These are phyloP conservation scores for Microtus ochrogaster DNA, from an alignment of 2,113 vertebrate genomes.

Conservation along the genomic window DNA sequence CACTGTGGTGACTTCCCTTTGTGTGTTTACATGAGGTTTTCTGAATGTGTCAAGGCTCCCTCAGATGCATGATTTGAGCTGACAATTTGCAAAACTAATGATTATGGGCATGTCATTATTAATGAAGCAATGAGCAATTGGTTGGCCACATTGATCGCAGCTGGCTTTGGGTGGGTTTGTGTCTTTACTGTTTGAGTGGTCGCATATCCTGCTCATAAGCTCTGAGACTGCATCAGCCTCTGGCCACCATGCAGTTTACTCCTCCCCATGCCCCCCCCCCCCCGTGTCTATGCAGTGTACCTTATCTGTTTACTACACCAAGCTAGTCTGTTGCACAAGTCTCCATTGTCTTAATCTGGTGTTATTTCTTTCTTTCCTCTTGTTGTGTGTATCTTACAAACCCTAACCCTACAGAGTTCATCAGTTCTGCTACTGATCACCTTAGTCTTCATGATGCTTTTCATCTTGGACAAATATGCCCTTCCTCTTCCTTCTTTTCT, in stretches of 20 bases:
- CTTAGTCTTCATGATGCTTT: not conserved
- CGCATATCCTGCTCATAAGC: not conserved
- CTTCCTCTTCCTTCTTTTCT: too few species aligned
- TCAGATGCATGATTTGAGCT: not conserved
- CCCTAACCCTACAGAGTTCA: not conserved
- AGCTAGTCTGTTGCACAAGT: not conserved
- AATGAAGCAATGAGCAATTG: not conserved
- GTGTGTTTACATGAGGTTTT: not conserved
- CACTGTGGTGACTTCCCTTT: not conserved
- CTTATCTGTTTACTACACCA: not conserved
- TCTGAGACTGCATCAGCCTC: not conserved
- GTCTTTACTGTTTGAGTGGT: not conserved
- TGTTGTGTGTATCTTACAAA: not conserved
- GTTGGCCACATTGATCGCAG: not conserved
- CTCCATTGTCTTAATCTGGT: not conserved
- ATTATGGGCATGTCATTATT: not conserved
- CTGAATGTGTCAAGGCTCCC: not conserved
- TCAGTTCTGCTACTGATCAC: not conserved
- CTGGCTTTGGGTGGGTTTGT: not conserved
- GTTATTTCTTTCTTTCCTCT: constrained; percentile 5
- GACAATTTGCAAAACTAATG: not conserved
- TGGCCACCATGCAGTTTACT: not conserved
- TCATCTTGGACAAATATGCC: not conserved
- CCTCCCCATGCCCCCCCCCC: accelerated
- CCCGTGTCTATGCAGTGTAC: not conserved